Evolutionary conservation across 2,113 vertebrate species (phyloP), one percentile per base, ranked within the genome.

Genomic region (Salvelinus fontinalis): DNA sequence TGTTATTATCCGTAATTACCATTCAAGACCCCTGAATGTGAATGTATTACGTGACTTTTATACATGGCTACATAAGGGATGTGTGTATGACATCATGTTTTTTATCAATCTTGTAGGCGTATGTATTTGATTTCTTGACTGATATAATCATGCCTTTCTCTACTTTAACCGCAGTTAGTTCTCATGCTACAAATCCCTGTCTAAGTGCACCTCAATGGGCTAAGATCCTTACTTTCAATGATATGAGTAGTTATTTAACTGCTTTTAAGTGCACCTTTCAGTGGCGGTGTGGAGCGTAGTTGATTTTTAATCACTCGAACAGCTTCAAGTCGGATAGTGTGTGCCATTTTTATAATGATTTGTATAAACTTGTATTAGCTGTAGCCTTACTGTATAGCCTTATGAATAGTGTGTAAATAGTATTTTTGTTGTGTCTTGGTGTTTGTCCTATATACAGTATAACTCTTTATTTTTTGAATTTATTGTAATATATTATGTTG

Each of bases 241-340:
- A 70, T 51, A 74, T 62, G 75, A 60, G 67, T 75, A 64, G 51
- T 68, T 68, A 9, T 20, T 34, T 75, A 66, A 29, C 57, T 70
- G 77, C 57, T 20, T 77, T 20, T 77, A 66, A 29, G 65, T 70
- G 75, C 57, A 66, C 75, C 82, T 76, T 75, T 76, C 16, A 3
- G 57, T 44, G 80, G 39, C 75, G 9, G 77, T 12, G 59, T 78
- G 31, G 70, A 62, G 71, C 77, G 49, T 54, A 64, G 73, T 86
- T 49, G 5, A 66, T 83, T 75, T 76, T 44, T 79, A 81, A 80
- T 75, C 67, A 76, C 77, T 74, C 39, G 7, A 81, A 84, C 65
- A 67, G 62, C 67, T 49, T 79, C 13, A 27, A 34, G 27, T 31
- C 39, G 5, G 9, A 44, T 31, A 20, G 27, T 67, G 67, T 68